Percentiles rank a stretch among this genome's conserved stretches.
These are phyloP conservation scores for Anguilla marmorata DNA, from an alignment of 2,797 vertebrate species.

Conservation along the genomic window DNA sequence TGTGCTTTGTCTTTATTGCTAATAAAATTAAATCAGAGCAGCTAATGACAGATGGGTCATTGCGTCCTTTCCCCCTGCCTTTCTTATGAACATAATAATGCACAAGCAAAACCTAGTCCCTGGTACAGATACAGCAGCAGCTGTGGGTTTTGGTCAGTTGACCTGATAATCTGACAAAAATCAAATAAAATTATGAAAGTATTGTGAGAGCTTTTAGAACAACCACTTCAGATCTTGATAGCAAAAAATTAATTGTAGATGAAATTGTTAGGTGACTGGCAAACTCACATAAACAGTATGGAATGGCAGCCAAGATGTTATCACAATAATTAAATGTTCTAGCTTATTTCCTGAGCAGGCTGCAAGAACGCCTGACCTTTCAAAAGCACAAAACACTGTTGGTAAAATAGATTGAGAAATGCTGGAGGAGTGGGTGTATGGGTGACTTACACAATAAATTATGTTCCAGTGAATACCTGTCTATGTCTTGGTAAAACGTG, in stretches of 20 bases:
- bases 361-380: neutral
- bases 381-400: neutral
- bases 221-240: neutral
- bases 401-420: neutral
- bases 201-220: neutral
- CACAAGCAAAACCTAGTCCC: no score
- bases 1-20: neutral
- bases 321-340: neutral
- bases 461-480: neutral
- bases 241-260: neutral
- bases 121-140: no score
- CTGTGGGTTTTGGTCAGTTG: no score
- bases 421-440: neutral
- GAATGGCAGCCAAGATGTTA: neutral
- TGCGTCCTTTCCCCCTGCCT: no score
- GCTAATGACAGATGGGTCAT: no score
- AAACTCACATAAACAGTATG: neutral
- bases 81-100: no score
- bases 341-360: neutral
- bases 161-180: neutral
- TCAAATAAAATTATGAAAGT: neutral
- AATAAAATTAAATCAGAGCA: no score
- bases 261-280: neutral
- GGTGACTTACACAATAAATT: neutral
- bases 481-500: neutral